Evolutionary conservation across 2,888 invertebrate species (phyloP).

Genomic region (Prosopocoilus inquinatus): DNA sequence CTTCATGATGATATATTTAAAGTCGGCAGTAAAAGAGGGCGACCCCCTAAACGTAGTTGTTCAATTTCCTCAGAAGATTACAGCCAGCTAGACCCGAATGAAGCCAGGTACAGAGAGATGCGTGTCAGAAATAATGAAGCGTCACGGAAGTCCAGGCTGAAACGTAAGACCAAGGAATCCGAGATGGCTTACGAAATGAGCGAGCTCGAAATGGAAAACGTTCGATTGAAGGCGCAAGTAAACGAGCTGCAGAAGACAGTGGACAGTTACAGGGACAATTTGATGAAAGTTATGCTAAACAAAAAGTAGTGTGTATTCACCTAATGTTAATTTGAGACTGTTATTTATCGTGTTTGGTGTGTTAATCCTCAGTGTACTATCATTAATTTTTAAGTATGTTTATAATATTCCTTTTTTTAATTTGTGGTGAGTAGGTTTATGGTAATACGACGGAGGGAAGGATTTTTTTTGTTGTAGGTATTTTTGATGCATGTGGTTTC

Average conservation of each 20-base stretch:
- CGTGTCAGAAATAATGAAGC: constrained; percentile 79
- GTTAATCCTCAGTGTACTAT: neutral
- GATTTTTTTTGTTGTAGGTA: too few species aligned
- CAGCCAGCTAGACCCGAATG: constrained; percentile 46
- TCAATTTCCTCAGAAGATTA: constrained; percentile 48
- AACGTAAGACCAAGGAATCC: constrained; percentile 61
- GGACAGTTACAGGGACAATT: constrained; percentile 61
- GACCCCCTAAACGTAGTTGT: constrained; percentile 56
- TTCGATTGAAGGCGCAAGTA: constrained; percentile 62
- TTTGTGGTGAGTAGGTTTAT: neutral
- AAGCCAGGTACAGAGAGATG: constrained; percentile 63
- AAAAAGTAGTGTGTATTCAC: constrained; percentile 36
- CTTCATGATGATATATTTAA: constrained; percentile 8
- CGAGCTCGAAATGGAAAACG: constrained; percentile 62
- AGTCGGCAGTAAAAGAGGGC: constrained; percentile 49
- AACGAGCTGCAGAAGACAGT: constrained; percentile 68
- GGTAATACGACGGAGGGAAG: neutral
- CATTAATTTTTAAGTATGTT: neutral
- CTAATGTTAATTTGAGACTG: neutral
- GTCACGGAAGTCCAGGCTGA: constrained; percentile 70
- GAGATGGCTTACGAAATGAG: constrained; percentile 51
- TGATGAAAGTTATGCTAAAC: constrained; percentile 64
- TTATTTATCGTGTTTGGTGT: neutral
- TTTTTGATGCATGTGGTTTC: too few species aligned
- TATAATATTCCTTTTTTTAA: neutral